phyloP scores from a whole-genome alignment of 2,113 vertebrate species.

The Ptilonorhynchus violaceus region DNA sequence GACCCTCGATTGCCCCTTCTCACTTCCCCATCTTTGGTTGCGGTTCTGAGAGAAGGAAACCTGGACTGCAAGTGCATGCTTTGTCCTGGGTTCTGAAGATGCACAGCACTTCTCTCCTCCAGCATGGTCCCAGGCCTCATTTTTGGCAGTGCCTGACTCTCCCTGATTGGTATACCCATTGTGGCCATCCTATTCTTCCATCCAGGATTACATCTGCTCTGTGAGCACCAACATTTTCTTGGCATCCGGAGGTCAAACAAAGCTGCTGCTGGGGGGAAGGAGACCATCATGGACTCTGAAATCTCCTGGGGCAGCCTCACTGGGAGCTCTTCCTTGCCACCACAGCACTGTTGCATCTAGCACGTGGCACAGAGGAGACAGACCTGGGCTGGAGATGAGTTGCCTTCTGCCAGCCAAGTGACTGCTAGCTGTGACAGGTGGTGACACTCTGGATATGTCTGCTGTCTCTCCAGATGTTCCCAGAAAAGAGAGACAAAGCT shows the following conservation, averaged over 20 bases:
- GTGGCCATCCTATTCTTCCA: not conserved
- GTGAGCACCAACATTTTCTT: slow-evolving; percentile 36
- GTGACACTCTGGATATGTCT: not conserved
- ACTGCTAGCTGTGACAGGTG: not conserved
- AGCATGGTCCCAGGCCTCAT: not conserved
- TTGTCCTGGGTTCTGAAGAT: not conserved
- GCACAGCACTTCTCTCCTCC: not conserved
- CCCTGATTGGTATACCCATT: not conserved
- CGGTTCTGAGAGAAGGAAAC: not conserved
- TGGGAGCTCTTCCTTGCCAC: not conserved
- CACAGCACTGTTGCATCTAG: not conserved
- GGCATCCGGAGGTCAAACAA: slow-evolving; percentile 51
- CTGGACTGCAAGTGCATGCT: not conserved
- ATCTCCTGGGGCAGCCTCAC: not conserved
- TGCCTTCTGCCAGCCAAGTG: not conserved
- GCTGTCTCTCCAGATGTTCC: not conserved
- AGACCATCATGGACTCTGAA: not conserved
- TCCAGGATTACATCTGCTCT: slow-evolving; percentile 27
- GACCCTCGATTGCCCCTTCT: accelerated
- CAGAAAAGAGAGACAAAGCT: not conserved
- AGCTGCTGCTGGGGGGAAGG: not conserved
- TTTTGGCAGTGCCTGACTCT: not conserved
- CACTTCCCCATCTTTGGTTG: accelerated
- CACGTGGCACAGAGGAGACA: not conserved
- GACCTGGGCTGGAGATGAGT: not conserved